Percentiles rank a stretch among this genome's conserved stretches.
Conservation (phyloP, 2,113 vertebrate species). For the Atlantisia rogersi region DNA sequence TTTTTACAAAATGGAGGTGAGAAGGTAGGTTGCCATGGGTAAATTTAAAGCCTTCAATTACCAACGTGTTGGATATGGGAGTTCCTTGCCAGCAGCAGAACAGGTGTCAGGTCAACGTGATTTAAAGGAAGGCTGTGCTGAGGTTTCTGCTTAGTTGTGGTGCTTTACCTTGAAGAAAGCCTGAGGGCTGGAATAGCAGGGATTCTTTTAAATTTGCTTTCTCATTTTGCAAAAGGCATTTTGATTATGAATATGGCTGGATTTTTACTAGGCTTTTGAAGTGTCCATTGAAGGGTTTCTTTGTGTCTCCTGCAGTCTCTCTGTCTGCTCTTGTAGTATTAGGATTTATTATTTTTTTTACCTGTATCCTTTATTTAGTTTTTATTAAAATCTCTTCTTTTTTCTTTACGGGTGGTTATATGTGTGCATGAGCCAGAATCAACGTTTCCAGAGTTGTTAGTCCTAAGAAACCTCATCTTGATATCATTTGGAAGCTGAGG, state of each 20-base stretch:
- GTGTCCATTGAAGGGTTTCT: background rate
- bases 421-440: background rate
- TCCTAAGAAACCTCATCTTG: constrained; percentile 43
- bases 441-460: constrained; percentile 9
- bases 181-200: background rate
- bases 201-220: constrained; percentile 22
- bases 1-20: background rate
- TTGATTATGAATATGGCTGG: background rate
- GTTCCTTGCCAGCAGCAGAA: background rate
- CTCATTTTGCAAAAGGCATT: constrained; percentile 1
- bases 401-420: background rate
- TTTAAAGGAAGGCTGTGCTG: background rate
- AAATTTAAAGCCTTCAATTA: background rate
- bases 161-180: constrained; percentile 29
- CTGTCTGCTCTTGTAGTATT: background rate
- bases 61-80: background rate
- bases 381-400: constrained; percentile 47
- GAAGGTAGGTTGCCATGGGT: background rate
- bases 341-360: background rate
- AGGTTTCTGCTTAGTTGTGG: background rate
- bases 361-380: constrained; percentile 20
- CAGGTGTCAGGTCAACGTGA: background rate
- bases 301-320: background rate
- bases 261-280: constrained; percentile 41
- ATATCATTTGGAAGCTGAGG: constrained; percentile 32